phyloP scores from a whole-genome alignment of 2,113 vertebrate genomes.

The Pygoscelis adeliae region DNA sequence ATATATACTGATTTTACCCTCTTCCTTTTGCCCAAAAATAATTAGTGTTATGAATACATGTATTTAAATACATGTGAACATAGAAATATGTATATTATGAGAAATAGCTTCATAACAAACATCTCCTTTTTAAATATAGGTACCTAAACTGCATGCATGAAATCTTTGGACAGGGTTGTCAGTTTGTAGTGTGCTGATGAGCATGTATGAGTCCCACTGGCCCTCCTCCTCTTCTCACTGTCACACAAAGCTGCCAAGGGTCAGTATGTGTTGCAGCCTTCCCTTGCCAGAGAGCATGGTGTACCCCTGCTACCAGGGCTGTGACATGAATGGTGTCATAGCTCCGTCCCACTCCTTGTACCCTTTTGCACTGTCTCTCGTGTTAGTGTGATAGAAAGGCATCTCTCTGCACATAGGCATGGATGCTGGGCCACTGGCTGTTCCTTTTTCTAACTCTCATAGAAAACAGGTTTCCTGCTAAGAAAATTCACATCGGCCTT shows the following conservation, averaged over 20 bases:
- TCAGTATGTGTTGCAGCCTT: not conserved
- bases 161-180: not conserved
- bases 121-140: not conserved
- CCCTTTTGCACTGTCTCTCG: not conserved
- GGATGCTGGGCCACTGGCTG: not conserved
- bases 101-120: not conserved
- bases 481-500: not conserved
- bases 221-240: not conserved
- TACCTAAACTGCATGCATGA: not conserved
- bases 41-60: not conserved
- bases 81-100: not conserved
- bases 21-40: not conserved
- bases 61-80: not conserved
- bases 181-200: not conserved
- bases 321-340: not conserved
- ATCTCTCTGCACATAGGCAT: not conserved
- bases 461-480: not conserved
- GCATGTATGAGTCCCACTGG: not conserved
- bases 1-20: not conserved
- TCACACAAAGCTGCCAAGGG: not conserved
- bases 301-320: not conserved
- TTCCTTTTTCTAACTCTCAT: not conserved
- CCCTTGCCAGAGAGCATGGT: not conserved
- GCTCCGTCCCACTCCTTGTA: not conserved
- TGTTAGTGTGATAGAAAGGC: not conserved